These are phyloP conservation scores for Sciurus vulgaris DNA, from an alignment of 2,797 vertebrate species.

Conservation along the genomic window DNA sequence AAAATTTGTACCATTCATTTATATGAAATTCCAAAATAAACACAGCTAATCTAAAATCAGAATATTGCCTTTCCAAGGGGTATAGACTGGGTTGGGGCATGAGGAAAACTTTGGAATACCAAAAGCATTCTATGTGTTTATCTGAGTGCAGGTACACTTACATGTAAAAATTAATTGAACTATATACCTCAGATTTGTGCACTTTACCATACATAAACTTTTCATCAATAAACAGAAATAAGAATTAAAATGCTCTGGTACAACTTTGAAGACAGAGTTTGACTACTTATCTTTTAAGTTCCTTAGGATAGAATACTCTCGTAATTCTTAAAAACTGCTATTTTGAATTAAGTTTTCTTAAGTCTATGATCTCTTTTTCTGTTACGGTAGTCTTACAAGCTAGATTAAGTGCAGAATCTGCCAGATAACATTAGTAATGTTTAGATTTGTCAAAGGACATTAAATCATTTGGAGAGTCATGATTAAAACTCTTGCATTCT, in stretches of 20 bases:
- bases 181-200: background rate
- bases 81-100: background rate
- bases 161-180: background rate
- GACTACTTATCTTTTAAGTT: background rate
- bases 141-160: background rate
- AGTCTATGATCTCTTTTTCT: background rate
- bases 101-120: background rate
- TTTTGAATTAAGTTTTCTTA: slow-evolving; percentile 41
- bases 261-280: background rate
- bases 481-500: background rate
- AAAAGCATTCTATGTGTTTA: background rate
- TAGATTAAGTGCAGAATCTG: background rate
- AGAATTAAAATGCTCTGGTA: slow-evolving; percentile 23
- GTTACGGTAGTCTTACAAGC: background rate
- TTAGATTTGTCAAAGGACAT: background rate
- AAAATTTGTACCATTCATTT: background rate
- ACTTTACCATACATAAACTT: background rate
- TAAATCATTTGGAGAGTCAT: background rate
- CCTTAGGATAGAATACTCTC: background rate
- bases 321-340: slow-evolving; percentile 7
- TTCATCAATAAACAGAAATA: background rate
- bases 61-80: background rate
- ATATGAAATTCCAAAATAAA: slow-evolving; percentile 23
- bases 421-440: background rate
- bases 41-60: background rate